Evolutionary conservation across 2,888 invertebrate genomes (phyloP), one percentile per base, ranked within the genome.

Genomic region (Acanthosoma haemorrhoidale): DNA sequence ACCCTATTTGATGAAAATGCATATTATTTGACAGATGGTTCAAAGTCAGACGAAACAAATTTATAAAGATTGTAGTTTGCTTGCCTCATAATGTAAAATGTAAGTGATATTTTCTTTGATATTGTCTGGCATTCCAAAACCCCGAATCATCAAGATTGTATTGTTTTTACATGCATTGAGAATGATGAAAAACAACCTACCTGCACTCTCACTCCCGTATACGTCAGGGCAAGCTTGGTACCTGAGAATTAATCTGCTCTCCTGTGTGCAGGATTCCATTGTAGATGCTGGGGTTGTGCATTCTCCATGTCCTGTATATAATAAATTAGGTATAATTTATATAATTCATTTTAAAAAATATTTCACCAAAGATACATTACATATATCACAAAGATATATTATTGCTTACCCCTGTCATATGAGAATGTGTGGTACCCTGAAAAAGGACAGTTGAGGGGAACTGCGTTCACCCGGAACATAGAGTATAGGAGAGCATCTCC

Each of bases 191-290:
- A 32, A 25, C 3, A 36, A 67, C 36, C 13, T 21, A 67, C 67
- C 92, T 77, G 93, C 91, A 79, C 93, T 94, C 79, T 95, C 95
- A 1, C 94, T 92, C 64, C 91, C 93, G 75, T 88, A 87, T 5
- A 95, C 90, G 81, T 95, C 94, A 15, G 93, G 93, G 79, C 96
- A 96, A 5, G 94, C 94, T 80, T 95, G 94, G 81, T 94, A 96
- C 80, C 91, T 91, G 78, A 96, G 88, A 75, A 95, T 85, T 68
- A 96, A 84, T 75, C 92, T 85, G 74, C 93, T 94, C 78, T 94
- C 92, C 80, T 96, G 94, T 1, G 95, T 95, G 81, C 96, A 96
- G 77, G 92, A 91, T 80, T 95, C 95, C 76, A 96, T 92, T 76
- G 92, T 92, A 60, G 95, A 95, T 67, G 90, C 89, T 0, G 96